phyloP scores from a whole-genome alignment of 2,797 vertebrate genomes.

The Perdix hodgsoniae region DNA sequence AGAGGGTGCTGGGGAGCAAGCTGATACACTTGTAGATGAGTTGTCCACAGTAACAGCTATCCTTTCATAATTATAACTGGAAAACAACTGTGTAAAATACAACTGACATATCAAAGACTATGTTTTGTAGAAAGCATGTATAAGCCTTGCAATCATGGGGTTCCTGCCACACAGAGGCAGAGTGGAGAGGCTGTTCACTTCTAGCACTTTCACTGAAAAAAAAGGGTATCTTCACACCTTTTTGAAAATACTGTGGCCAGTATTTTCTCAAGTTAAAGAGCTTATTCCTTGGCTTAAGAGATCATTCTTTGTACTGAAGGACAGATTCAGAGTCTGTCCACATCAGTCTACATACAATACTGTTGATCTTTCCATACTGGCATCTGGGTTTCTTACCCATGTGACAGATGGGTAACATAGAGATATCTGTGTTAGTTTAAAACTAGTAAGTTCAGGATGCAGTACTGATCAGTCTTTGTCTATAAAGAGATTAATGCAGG shows the following conservation, averaged over 20 bases:
- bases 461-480: neutral
- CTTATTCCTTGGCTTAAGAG: neutral
- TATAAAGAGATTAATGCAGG: neutral
- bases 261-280: neutral
- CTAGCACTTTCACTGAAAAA: neutral
- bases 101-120: slow-evolving; percentile 26
- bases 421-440: neutral
- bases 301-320: neutral
- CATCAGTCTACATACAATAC: neutral
- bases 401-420: neutral
- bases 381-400: neutral
- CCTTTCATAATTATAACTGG: slow-evolving; percentile 76
- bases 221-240: neutral
- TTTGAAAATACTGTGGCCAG: neutral
- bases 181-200: neutral
- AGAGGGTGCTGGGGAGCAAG: slow-evolving; percentile 1
- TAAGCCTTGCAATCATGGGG: neutral
- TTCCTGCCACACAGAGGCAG: neutral
- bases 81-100: slow-evolving; percentile 60
- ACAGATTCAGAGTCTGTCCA: neutral
- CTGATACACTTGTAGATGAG: slow-evolving; percentile 61
- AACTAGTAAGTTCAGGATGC: neutral
- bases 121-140: neutral
- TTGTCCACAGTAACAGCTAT: slow-evolving; percentile 64
- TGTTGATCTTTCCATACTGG: neutral